Conservation (phyloP, 2,888 invertebrate species). For the Orchesella flavescens region DNA sequence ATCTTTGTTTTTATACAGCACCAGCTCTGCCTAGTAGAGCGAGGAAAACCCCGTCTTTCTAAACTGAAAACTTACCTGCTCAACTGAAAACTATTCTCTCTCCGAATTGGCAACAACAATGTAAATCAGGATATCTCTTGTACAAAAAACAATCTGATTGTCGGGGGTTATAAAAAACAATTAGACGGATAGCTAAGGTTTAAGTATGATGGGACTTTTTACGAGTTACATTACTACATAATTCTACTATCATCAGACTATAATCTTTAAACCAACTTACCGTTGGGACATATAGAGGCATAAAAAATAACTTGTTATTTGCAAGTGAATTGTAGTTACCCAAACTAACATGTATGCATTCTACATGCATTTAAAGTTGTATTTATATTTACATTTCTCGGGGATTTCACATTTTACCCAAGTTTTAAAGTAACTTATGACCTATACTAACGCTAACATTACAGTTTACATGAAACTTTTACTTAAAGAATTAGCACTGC, state of each 20-base stretch:
- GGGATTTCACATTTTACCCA: constrained; percentile 35
- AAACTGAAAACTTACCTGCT: constrained; percentile 47
- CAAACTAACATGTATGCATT: constrained; percentile 1
- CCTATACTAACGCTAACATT: constrained; percentile 9
- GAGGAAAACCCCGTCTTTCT: constrained; percentile 58
- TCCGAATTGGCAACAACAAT: constrained; percentile 58
- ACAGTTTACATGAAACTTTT: no score
- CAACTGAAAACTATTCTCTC: constrained; percentile 47
- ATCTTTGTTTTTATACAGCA: not conserved
- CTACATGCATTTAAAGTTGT: constrained; percentile 28
- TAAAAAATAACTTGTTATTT: not conserved
- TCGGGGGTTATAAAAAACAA: constrained; percentile 27
- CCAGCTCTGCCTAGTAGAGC: not conserved
- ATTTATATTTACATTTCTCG: constrained; percentile 51
- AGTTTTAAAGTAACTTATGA: not conserved
- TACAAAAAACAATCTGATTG: constrained; percentile 31
- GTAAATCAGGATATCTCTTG: constrained; percentile 31
- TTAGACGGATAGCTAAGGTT: not conserved
- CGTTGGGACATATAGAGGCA: no score
- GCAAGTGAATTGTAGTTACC: constrained; percentile 56
- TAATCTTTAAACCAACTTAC: no score
- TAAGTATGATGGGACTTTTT: no score
- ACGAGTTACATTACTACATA: no score
- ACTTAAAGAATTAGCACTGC: constrained; percentile 47
- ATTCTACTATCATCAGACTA: no score